These are phyloP conservation scores for Parnassius orleans DNA, from an alignment of 2,888 invertebrate genomes.

Conservation along the genomic window DNA sequence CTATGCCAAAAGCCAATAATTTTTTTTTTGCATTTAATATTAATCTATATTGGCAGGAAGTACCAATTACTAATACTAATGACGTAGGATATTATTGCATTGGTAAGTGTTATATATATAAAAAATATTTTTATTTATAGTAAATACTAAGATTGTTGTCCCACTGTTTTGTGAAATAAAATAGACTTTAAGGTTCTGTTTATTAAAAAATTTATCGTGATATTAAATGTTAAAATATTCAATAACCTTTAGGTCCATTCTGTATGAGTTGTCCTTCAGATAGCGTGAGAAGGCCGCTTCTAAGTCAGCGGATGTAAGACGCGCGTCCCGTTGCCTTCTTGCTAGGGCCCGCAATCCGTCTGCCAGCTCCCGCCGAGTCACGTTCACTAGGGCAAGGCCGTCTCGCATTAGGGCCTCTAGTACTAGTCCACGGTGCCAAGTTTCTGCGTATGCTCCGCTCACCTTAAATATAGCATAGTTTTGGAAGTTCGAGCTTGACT, in stretches of 20 bases:
- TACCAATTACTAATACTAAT: too few species aligned
- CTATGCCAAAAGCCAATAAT: too few species aligned
- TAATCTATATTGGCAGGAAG: too few species aligned
- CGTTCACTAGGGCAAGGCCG: constrained; percentile 74
- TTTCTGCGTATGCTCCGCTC: constrained; percentile 83
- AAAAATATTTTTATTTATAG: too few species aligned
- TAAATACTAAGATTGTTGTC: too few species aligned
- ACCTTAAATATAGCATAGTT: constrained; percentile 58
- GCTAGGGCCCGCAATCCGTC: constrained; percentile 71
- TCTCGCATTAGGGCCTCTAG: constrained; percentile 75
- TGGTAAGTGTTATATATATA: too few species aligned
- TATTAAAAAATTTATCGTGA: too few species aligned
- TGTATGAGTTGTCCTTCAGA: constrained; percentile 63
- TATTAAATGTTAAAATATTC: too few species aligned
- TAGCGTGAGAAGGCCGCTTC: constrained; percentile 60
- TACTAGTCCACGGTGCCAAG: constrained; percentile 78
- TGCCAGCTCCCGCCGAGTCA: constrained; percentile 77
- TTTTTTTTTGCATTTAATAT: too few species aligned
- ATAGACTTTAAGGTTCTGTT: too few species aligned
- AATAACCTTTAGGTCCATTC: constrained; percentile 64
- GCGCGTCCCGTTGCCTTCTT: constrained; percentile 62
- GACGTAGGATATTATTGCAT: too few species aligned
- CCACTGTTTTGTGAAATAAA: too few species aligned
- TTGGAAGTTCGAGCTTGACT: not conserved
- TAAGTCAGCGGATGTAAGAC: constrained; percentile 58